Conservation (phyloP, 2,888 invertebrate species). For the Parapristionchus giblindavisi region DNA sequence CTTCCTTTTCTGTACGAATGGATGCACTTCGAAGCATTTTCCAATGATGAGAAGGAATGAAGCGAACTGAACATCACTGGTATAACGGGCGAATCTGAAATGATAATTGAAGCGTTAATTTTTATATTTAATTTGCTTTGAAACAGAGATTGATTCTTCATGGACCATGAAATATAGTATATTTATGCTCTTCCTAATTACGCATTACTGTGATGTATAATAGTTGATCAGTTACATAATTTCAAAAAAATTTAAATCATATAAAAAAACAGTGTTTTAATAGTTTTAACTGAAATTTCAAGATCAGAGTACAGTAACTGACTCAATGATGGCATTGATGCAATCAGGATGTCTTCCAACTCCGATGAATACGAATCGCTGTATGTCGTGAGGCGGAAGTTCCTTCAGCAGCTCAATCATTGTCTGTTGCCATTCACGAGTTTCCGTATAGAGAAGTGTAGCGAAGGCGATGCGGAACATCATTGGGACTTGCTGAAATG, state of each 20-base stretch:
- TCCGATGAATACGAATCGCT: conserved; percentile 30
- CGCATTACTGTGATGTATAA: no score
- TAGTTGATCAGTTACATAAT: no score
- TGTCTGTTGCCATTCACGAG: conserved; percentile 17
- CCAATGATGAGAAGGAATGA: conserved; percentile 22
- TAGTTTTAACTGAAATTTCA: no score
- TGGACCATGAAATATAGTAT: no score
- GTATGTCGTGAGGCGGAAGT: conserved; percentile 20
- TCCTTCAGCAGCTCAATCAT: conserved; percentile 24
- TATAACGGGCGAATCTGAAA: conserved; percentile 25
- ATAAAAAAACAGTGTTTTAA: no score
- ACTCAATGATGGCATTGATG: conserved; percentile 35
- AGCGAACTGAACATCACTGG: conserved; percentile 25
- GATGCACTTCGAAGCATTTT: conserved; percentile 22
- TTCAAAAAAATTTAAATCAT: no score
- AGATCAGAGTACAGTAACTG: conserved; percentile 12
- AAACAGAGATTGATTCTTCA: no score
- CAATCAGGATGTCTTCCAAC: conserved; percentile 34
- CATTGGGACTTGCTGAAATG: conserved; percentile 23
- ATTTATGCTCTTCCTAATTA: no score
- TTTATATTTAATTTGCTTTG: no score
- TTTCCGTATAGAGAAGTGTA: conserved; percentile 9
- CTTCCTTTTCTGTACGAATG: conserved; percentile 4
- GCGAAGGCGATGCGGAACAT: conserved; percentile 27
- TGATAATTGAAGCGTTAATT: not conserved